phyloP scores from a whole-genome alignment of 1,140 invertebrate species.

The Sitobion miscanthi region DNA sequence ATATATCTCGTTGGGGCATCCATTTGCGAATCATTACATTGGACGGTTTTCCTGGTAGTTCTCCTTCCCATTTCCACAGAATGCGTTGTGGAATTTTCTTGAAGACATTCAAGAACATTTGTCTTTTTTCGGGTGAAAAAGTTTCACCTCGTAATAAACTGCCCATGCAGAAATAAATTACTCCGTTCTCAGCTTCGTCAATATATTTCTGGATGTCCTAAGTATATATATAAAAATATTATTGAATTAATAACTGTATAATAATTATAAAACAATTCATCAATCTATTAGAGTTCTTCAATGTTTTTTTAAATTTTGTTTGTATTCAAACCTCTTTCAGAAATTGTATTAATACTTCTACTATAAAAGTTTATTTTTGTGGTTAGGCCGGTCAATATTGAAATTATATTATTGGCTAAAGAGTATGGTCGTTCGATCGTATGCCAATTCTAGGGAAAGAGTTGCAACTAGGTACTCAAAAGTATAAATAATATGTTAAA shows the following conservation, averaged over 20 bases:
- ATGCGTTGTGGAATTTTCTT: too few species aligned
- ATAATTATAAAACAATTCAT: neutral
- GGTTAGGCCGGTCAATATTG: neutral
- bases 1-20: too few species aligned
- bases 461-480: slow-evolving; percentile 64
- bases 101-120: too few species aligned
- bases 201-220: too few species aligned
- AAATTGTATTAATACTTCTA: slow-evolving; percentile 55
- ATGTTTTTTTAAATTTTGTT: neutral
- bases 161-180: too few species aligned
- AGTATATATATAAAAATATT: neutral
- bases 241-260: neutral
- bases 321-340: neutral
- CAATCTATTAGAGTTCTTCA: neutral
- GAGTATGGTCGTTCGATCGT: slow-evolving; percentile 59
- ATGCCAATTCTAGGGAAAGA: slow-evolving; percentile 69
- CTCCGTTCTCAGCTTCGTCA: too few species aligned
- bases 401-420: slow-evolving; percentile 56
- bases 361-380: slow-evolving; percentile 56
- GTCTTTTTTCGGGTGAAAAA: too few species aligned
- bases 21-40: too few species aligned
- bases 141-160: too few species aligned
- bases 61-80: too few species aligned
- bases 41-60: too few species aligned
- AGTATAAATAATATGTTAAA: slow-evolving; percentile 66